Evolutionary conservation across 2,888 invertebrate species (phyloP), one percentile per base, ranked within the genome.

Genomic region (Nemurella pictetii): DNA sequence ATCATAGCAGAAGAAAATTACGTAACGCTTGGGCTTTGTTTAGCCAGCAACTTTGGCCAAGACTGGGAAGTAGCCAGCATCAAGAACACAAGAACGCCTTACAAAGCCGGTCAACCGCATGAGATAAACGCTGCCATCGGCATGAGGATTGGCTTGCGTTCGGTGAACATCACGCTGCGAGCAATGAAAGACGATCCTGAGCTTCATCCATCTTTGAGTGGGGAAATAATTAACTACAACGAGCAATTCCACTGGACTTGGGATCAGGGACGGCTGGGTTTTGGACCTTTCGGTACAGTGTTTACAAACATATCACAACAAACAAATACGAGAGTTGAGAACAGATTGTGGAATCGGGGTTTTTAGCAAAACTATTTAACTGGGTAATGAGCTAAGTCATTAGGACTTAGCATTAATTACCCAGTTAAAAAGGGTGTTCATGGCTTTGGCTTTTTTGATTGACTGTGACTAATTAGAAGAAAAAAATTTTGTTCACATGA

Each of bases 161-260:
- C 93, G 74, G 90, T 94, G 77, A 94, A 94, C 88, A 91, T 94
- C 2, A 93, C 93, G 0, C 89, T 94, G 36, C 74, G 12, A 36
- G 73, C 27, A 12, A 32, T 15, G 7, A 73, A 27, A 28, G 1
- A 26, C 0, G 84, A 87, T n/a, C 83, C 85, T 35, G 86, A 85
- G 1, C 84, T 87, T 15, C 55, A 55, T 55, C 15, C 55, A 55
- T 55, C 55, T 55, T 87, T 90, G 5, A 87, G 87, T 84, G 86
- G 88, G 25, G 91, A 92, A 88, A 91, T 89, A 0, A 93, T 94
- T 77, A 89, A 93, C 88, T 94, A 93, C 88, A 94, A 94, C 87
- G 94, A 94, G 89, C 89, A 92, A 86, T 94, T 93, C 88, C 90
- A 90, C 75, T 94, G 93, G 93, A 90, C 91, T 74, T 93, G 93